These are phyloP conservation scores for Patiria miniata DNA, from an alignment of 35 echinoderm and acorn worm species.

Conservation along the genomic window DNA sequence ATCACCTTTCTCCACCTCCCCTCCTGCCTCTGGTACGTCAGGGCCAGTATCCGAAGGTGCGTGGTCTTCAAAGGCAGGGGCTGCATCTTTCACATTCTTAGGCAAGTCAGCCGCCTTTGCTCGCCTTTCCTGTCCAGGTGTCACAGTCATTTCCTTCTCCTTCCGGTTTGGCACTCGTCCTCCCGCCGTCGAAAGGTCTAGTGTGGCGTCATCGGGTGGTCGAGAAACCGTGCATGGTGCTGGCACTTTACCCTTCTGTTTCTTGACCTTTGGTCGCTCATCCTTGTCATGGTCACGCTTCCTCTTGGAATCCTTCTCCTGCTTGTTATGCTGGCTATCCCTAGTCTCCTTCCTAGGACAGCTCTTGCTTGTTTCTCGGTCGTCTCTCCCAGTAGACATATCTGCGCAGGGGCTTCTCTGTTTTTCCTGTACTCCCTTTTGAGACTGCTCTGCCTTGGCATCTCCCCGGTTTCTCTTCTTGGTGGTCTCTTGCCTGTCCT, in stretches of 20 bases:
- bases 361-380: too few relatives aligned
- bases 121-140: neutral
- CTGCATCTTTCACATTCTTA: neutral
- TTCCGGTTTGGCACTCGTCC: neutral
- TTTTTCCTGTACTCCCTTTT: neutral
- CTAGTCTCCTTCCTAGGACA: neutral
- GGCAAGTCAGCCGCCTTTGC: neutral
- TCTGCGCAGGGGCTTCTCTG: neutral
- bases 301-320: neutral
- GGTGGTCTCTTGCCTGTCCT: too few relatives aligned
- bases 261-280: neutral
- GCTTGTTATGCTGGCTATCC: neutral
- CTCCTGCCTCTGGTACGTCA: neutral
- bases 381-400: too few relatives aligned
- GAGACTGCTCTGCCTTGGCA: neutral
- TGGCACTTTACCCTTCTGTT: neutral
- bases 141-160: neutral
- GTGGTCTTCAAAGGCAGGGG: neutral
- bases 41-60: neutral
- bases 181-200: neutral
- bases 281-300: neutral
- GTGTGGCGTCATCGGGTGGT: neutral
- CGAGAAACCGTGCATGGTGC: neutral
- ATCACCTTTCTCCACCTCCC: neutral
- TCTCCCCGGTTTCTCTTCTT: too few relatives aligned